Evolutionary conservation across 2,797 vertebrate species (phyloP).

Genomic region (Lindbergichthys nudifrons): DNA sequence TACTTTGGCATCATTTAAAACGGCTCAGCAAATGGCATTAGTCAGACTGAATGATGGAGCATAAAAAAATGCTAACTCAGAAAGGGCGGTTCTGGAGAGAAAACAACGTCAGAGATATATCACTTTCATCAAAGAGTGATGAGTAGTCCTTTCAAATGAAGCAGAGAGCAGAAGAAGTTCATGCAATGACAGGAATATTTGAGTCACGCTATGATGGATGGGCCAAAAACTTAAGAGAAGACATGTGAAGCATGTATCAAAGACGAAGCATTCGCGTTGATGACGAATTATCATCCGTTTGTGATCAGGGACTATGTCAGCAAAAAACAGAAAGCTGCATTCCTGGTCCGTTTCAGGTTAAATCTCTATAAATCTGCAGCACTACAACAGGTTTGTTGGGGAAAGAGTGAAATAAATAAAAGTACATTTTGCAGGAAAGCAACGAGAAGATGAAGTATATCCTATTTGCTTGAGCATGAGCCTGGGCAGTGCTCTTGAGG

Average conservation of each 20-base stretch:
- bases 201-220: conserved; percentile 41
- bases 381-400: conserved; percentile 9
- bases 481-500: conserved; percentile 28
- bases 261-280: conserved; percentile 15
- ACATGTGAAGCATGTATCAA: conserved; percentile 38
- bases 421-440: conserved; percentile 9
- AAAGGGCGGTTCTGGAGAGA: conserved; percentile 26
- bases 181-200: conserved; percentile 34
- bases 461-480: conserved; percentile 18
- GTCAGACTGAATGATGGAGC: conserved; percentile 51
- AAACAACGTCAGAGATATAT: conserved; percentile 29
- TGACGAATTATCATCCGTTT: conserved; percentile 41
- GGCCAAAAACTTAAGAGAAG: conserved; percentile 32
- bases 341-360: conserved; percentile 17
- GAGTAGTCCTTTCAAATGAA: conserved; percentile 32
- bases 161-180: conserved; percentile 43
- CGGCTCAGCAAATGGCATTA: conserved; percentile 36
- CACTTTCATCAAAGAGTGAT: conserved; percentile 46
- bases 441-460: conserved; percentile 9
- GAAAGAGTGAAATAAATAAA: neutral
- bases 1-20: conserved; percentile 42
- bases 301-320: conserved; percentile 44
- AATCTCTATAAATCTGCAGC: conserved; percentile 18
- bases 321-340: conserved; percentile 18
- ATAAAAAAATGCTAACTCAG: conserved; percentile 42